A percentile compares a stretch with the other conserved stretches of the same genome.
Evolutionary conservation across 2,888 invertebrate species (phyloP).

Genomic region (Parnassius smintheus): DNA sequence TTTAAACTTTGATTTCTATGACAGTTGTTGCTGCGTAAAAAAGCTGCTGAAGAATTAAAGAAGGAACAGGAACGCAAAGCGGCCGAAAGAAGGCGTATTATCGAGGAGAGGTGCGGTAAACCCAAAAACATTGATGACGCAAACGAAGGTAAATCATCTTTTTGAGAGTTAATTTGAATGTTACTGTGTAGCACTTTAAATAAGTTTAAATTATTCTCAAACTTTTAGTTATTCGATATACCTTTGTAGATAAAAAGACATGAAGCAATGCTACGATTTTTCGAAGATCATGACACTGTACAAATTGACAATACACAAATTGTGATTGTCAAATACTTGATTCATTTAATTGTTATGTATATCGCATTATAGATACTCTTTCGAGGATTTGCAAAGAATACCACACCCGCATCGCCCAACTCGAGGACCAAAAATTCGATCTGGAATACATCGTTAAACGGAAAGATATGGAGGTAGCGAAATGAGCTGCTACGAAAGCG

Average conservation of each 20-base stretch:
- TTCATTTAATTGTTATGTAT: constrained; percentile 47
- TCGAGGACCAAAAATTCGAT: constrained; percentile 98
- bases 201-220: constrained; percentile 1
- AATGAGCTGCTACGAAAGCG: constrained; percentile 56
- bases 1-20: constrained; percentile 13
- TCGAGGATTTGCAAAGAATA: constrained; percentile 90
- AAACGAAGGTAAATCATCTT: constrained; percentile 91
- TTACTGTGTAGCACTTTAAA: neutral
- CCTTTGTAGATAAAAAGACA: constrained; percentile 4
- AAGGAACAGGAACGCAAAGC: constrained; percentile 99
- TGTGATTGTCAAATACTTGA: constrained; percentile 39
- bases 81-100: constrained; percentile 98
- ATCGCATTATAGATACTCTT: constrained; percentile 86
- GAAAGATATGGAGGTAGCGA: constrained; percentile 98
- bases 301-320: constrained; percentile 42
- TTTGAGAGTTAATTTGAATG: neutral
- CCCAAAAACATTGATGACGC: constrained; percentile 94
- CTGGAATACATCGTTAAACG: constrained; percentile 98
- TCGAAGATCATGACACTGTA: constrained; percentile 41
- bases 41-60: constrained; percentile 99
- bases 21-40: constrained; percentile 99
- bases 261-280: neutral
- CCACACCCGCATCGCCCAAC: constrained; percentile 91
- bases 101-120: constrained; percentile 96
- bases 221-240: neutral